Evolutionary conservation across 2,888 invertebrate genomes (phyloP).

Genomic region (Lamproptera curius): DNA sequence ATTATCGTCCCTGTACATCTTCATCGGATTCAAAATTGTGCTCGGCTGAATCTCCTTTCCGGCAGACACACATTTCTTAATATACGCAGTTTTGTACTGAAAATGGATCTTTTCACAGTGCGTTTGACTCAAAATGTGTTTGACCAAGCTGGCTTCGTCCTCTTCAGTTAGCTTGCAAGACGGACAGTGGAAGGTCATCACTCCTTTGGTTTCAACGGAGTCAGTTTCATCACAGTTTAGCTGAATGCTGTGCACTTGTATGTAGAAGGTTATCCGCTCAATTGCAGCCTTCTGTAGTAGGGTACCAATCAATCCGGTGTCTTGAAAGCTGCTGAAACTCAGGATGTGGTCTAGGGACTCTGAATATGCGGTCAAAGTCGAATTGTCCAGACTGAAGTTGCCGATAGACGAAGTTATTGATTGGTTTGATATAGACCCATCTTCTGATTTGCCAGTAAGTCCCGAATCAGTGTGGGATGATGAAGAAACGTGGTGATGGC

Average conservation of each 20-base stretch:
- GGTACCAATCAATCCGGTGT: constrained; percentile 47
- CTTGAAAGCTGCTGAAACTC: constrained; percentile 66
- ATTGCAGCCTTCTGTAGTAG: constrained; percentile 60
- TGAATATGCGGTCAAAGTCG: constrained; percentile 61
- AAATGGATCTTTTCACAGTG: constrained; percentile 70
- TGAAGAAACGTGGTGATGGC: constrained; percentile 38
- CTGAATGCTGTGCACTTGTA: constrained; percentile 66
- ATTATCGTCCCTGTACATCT: constrained; percentile 66
- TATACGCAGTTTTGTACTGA: constrained; percentile 66
- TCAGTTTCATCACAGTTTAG: constrained; percentile 43
- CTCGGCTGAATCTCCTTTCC: constrained; percentile 68
- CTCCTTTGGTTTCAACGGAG: constrained; percentile 42
- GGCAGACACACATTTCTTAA: constrained; percentile 57
- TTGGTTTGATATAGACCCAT: constrained; percentile 33
- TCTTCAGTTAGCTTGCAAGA: constrained; percentile 46
- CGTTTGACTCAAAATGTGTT: constrained; percentile 53
- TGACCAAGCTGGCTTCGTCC: constrained; percentile 54
- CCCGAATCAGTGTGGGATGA: constrained; percentile 47
- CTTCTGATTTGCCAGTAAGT: constrained; percentile 42
- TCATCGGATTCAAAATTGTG: constrained; percentile 66
- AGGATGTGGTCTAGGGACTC: constrained; percentile 62
- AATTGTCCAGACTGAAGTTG: constrained; percentile 59
- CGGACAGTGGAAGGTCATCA: constrained; percentile 53
- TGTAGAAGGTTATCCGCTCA: constrained; percentile 65
- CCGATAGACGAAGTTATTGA: constrained; percentile 64